Evolutionary conservation across 1,140 invertebrate species (phyloP), one percentile per base, ranked within the genome.

Genomic region (Temnothorax curvispinosus): DNA sequence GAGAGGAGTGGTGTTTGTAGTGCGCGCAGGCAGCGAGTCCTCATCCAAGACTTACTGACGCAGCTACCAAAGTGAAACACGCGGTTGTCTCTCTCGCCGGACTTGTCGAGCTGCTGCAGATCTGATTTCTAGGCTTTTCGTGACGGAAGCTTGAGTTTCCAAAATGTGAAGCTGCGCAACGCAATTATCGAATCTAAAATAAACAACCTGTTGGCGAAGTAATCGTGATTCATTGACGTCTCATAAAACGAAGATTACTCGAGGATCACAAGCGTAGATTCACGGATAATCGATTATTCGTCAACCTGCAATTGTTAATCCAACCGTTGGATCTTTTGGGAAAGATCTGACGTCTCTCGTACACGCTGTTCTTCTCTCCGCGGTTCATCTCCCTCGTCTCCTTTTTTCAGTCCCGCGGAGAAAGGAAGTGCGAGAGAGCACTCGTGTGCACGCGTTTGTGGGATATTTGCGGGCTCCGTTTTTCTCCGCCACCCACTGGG

Each of bases 401-500:
- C 15, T 18, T 9, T 50, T 41, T 64, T 44, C 41, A 18, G 8
- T 58, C 21, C 47, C 18, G 18, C 7, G 13, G 8, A 18, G 44
- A 84, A 27, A 38, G 56, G 41, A 54, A 72, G 15, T 27, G 27
- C 27, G 18, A 65, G 74, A 65, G 74, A 62, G 52, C 58, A 32
- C 60, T 65, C n/a, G n/a, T 85, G 47, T 81, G 58, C 74, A 44
- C 75, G 75, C 58, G 75, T 65, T 78, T 76, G 82, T 35, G 74
- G 60, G 60, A 65, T 78, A 78, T 85, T 85, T 41, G 72, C 44
- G 75, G 88, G 32, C 72, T 78, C 88, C 87, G 76, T 56, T 87
- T 87, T 88, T 89, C 88, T 89, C 85, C 74, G 85, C 88, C 84
- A 87, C 76, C 88, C 84, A 87, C 76, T 35, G 86, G 74, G 86